Evolutionary conservation across 2,888 invertebrate species (phyloP).

Genomic region (Chrysotoxum bicinctum): DNA sequence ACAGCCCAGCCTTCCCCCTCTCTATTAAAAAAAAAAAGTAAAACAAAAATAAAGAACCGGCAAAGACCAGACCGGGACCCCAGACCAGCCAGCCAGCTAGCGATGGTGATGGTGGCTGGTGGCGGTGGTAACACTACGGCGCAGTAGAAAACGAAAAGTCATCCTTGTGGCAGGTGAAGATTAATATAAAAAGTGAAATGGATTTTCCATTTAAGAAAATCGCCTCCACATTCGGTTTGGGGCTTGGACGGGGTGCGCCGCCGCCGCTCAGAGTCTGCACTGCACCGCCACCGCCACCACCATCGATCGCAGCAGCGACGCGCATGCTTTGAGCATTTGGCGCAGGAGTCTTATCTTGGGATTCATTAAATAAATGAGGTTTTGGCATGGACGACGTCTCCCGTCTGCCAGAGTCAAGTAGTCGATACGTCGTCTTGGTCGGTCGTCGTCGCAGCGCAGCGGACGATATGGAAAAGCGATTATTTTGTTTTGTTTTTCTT

Average conservation of each 20-base stretch:
- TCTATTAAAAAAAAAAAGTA: not conserved
- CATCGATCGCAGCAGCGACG: not conserved
- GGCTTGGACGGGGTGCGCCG: not conserved
- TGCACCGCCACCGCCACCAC: not conserved
- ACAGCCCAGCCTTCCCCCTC: conserved; percentile 18
- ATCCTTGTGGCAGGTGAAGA: conserved; percentile 70
- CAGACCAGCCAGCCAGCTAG: not conserved
- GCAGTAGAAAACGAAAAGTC: conserved; percentile 65
- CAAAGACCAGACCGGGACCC: conserved; percentile 34
- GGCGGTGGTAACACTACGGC: conserved; percentile 1
- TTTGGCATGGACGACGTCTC: conserved; percentile 63
- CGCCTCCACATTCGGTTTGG: conserved; percentile 37
- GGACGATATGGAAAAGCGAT: conserved; percentile 53
- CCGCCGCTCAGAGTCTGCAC: not conserved
- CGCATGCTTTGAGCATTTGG: conserved; percentile 51
- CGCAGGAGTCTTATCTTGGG: conserved; percentile 55
- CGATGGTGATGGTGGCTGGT: not conserved
- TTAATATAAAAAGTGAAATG: conserved; percentile 73
- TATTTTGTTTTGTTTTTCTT: not conserved
- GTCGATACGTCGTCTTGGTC: conserved; percentile 45
- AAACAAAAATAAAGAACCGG: not conserved
- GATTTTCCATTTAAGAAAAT: conserved; percentile 72
- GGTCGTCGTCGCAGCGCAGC: not conserved
- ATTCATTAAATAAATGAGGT: conserved; percentile 72
- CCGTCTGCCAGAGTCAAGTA: conserved; percentile 55